phyloP scores from a whole-genome alignment of 2,888 invertebrate species.

The Caenorhabditis afra region DNA sequence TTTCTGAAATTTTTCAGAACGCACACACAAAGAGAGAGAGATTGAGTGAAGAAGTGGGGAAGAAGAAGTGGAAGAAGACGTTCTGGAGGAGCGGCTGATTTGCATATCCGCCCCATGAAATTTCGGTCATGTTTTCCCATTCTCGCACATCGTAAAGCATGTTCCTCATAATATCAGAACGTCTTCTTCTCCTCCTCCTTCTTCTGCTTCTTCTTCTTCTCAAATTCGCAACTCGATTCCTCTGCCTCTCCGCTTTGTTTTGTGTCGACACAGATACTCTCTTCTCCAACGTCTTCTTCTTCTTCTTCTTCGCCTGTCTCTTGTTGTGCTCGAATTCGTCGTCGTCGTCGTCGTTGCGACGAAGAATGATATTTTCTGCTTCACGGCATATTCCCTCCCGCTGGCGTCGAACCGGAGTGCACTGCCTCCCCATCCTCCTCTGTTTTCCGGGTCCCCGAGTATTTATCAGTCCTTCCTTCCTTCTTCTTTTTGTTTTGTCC shows the following conservation, averaged over 20 bases:
- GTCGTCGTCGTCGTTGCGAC: constrained; percentile 35
- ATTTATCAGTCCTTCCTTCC: constrained; percentile 9
- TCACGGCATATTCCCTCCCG: constrained; percentile 40
- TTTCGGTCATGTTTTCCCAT: constrained; percentile 31
- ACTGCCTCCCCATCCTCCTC: constrained; percentile 11
- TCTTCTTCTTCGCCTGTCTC: constrained; percentile 11
- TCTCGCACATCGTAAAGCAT: constrained; percentile 37
- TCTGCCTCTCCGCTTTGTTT: constrained; percentile 18
- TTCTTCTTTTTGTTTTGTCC: constrained; percentile 35
- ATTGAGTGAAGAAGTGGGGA: no score
- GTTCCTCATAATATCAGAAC: no score
- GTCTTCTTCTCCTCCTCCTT: constrained; percentile 12
- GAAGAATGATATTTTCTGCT: constrained; percentile 52
- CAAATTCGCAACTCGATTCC: constrained; percentile 56
- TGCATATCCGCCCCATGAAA: constrained; percentile 44
- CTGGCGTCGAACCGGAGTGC: constrained; percentile 13
- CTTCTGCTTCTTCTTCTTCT: constrained; percentile 42
- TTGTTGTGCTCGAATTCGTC: constrained; percentile 44
- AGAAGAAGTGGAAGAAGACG: no score
- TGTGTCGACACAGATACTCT: constrained; percentile 35
- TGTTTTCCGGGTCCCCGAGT: constrained; percentile 15
- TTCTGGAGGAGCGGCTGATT: constrained; percentile 10
- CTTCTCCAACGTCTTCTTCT: constrained; percentile 19
- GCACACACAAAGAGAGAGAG: constrained; percentile 24
- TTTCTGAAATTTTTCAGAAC: background rate